Base-by-base conservation (phyloP, 2,797 vertebrate genomes). In the Enoplosus armatus region DNA sequence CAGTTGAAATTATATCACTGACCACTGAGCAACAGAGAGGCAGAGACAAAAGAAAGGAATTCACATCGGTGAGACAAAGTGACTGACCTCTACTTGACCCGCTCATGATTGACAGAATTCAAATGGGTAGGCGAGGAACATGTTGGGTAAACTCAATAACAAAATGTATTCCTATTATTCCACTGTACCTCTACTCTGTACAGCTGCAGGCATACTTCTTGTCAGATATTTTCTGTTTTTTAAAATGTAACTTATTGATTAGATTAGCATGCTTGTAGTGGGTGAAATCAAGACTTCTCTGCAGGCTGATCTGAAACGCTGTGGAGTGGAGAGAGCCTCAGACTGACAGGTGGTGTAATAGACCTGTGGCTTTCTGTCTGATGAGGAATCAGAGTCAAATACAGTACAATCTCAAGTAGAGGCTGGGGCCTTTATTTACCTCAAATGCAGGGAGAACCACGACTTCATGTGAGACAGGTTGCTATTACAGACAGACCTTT, bases 301-400 rank as follows among this genome's bases (percentile, higher is more conserved):
- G 63, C 5, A 7, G 60, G 64, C 77, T 90, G 80, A 89, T 88
- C 59, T 82, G 73, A 60, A 53, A 83, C 74, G 39, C 79, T 89
- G 87, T 59, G 76, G 67, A 92, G 43, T 16, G 15, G 29, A 68
- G 31, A 27, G 31, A 54, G 47, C 11, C 67, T 60, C 33, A 60
- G 60, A 83, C 31, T 91, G 91, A 95, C 90, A 93, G 87, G 56
- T n/a, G 29, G 79, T 90, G 88, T 89, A 92, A 93, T 56, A 87
- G 75, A 77, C 75, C 66, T 77, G 43, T 83, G 79, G 89, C 91
- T 90, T 90, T 75, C 90, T 92, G 91, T 94, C 78, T 83, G 75
- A 84, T 87, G 87, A 91, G 69, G 65, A 88, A 87, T 88, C 78
- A 76, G 88, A 75, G 82, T 90, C 87, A 83, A 86, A 85, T 63